A percentile compares a stretch with the other conserved stretches of the same genome.
These are phyloP conservation scores for Tupaia chinensis DNA, from an alignment of 2,113 vertebrate genomes.

Conservation along the genomic window DNA sequence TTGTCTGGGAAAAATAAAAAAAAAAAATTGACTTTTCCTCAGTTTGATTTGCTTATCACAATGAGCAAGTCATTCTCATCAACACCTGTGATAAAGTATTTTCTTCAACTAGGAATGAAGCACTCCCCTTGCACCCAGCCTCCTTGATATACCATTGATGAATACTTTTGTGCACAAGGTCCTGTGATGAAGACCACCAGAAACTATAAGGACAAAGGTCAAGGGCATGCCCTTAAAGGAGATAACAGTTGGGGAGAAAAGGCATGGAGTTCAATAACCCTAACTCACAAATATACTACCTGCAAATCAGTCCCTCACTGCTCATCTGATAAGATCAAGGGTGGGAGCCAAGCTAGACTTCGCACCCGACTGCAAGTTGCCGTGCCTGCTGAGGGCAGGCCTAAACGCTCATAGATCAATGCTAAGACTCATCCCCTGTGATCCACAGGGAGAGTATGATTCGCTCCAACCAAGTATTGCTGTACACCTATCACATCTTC, in stretches of 20 bases:
- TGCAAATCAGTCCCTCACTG: background rate
- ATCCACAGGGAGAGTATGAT: too few relatives aligned
- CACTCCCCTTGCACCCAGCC: background rate
- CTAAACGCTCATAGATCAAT: background rate
- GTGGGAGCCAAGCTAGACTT: background rate
- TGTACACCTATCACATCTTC: too few relatives aligned
- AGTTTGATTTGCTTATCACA: background rate
- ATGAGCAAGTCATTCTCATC: background rate
- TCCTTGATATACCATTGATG: background rate
- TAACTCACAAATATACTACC: background rate
- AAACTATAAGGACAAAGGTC: background rate
- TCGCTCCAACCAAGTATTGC: background rate
- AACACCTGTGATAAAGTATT: background rate
- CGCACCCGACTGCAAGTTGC: background rate
- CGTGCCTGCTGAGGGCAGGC: background rate
- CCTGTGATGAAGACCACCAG: background rate
- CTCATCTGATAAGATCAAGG: background rate
- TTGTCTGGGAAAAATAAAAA: constrained; percentile 12
- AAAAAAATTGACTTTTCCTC: background rate
- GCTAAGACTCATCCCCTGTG: background rate
- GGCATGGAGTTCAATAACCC: background rate
- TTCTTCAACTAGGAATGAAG: background rate
- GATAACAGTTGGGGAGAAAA: background rate
- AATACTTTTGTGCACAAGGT: background rate
- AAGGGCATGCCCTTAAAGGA: background rate